Percentiles rank a stretch among this genome's conserved stretches.
These are phyloP conservation scores for Ascidia mentula DNA, from an alignment of 23 tunicate species.

Conservation along the genomic window DNA sequence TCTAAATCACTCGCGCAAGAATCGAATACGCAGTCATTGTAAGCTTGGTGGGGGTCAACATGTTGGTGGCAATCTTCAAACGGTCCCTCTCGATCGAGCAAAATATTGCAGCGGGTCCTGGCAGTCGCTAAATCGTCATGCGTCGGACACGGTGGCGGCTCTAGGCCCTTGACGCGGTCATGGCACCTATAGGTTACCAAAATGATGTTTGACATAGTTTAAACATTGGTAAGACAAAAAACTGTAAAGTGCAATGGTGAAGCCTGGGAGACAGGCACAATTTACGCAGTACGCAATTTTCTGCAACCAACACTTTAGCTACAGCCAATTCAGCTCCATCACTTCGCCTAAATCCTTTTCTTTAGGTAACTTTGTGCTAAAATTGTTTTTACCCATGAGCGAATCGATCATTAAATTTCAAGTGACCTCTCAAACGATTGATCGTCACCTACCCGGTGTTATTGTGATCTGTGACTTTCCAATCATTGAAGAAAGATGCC, in stretches of 20 bases:
- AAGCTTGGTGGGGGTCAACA: conserved; percentile 25
- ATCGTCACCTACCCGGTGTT: neutral
- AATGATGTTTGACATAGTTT: too few species aligned
- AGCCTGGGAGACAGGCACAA: too few species aligned
- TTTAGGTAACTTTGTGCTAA: too few species aligned
- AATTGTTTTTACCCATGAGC: too few species aligned
- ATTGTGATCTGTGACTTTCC: conserved; percentile 21
- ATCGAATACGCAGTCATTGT: conserved; percentile 43
- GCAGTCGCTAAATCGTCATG: conserved; percentile 10
- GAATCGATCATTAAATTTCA: too few species aligned
- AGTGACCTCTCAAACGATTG: too few species aligned
- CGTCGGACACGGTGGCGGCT: neutral
- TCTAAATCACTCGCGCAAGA: conserved; percentile 31
- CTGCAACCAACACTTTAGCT: too few species aligned
- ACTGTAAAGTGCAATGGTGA: too few species aligned
- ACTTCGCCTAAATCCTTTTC: too few species aligned
- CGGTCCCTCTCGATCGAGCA: conserved; percentile 41
- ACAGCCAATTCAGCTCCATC: too few species aligned
- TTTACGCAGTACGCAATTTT: too few species aligned
- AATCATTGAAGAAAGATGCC: conserved; percentile 31
- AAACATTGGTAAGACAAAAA: too few species aligned
- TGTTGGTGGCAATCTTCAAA: conserved; percentile 29
- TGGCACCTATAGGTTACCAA: neutral
- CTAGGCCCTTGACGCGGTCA: conserved; percentile 2
- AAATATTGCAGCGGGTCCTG: conserved; percentile 24